Percentiles rank a stretch among this genome's conserved stretches.
Evolutionary conservation across 2,888 invertebrate species (phyloP).

Genomic region (Tenthredo amoena): DNA sequence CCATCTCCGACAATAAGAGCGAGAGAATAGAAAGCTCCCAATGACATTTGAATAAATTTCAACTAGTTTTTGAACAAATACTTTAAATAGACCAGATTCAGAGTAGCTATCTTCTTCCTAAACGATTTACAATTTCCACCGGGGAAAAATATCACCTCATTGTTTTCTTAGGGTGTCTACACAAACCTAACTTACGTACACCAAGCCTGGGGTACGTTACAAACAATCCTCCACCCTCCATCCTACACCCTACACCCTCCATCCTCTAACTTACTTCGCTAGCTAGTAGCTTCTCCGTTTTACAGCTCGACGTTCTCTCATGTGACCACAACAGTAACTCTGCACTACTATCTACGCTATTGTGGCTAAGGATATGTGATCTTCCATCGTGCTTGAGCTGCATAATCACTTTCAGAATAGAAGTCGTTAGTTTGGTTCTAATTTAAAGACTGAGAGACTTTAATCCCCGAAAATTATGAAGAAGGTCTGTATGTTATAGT

Average conservation of each 20-base stretch:
- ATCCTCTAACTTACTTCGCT: neutral
- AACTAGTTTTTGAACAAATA: constrained; percentile 10
- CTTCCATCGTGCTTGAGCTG: constrained; percentile 20
- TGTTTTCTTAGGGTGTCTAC: constrained; percentile 43
- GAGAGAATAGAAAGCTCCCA: neutral
- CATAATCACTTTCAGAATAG: neutral
- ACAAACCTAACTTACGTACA: neutral
- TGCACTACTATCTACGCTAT: neutral
- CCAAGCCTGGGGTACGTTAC: constrained; percentile 4
- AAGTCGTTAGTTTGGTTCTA: neutral
- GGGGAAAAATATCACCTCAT: constrained; percentile 33
- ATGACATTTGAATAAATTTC: constrained; percentile 45
- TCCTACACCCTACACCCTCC: neutral
- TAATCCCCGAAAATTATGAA: neutral
- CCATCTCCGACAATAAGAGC: neutral
- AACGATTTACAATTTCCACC: constrained; percentile 51
- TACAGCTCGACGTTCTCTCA: constrained; percentile 26
- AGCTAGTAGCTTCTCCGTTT: constrained; percentile 31
- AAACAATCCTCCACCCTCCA: constrained; percentile 38
- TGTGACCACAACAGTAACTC: constrained; percentile 40
- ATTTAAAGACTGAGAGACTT: neutral
- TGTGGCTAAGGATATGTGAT: constrained; percentile 21
- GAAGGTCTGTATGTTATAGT: neutral
- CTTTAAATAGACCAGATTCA: neutral
- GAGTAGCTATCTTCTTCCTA: constrained; percentile 12